Evolutionary conservation across 2,797 vertebrate genomes (phyloP), one percentile per base, ranked within the genome.

Genomic region (Limnodromus scolopaceus): DNA sequence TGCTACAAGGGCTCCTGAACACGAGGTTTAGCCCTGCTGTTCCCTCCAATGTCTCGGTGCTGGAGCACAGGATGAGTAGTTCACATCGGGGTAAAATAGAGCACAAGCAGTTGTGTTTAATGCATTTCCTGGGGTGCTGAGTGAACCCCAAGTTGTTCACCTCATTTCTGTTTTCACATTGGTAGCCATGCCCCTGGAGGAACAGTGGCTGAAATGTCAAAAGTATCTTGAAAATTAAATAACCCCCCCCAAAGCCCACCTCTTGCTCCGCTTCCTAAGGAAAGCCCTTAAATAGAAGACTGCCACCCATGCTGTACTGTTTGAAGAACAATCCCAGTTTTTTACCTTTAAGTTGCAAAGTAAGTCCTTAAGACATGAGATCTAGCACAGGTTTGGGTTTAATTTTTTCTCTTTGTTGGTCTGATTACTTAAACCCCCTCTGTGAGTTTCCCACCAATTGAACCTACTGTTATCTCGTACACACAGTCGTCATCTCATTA

Each of bases 401-500:
- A 85, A 94, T 79, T 84, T 89, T 85, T 86, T n/a, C 36, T 80
- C 66, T 94, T 86, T 92, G 87, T 48, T 49, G 24, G 51, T 87
- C 90, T 98, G 98, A 99, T 99, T 99, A 98, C 98, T 98, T 98
- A 98, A 99, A 98, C 98, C 98, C 25, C 94, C 94, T 98, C 97
- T 95, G 82, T 97, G 98, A 98, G 97, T 98, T 98, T 98, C 98
- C 98, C 97, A 98, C 92, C 94, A 98, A 96, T 95, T 95, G 95
- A 98, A 98, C 96, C 92, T 94, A 74, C 95, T 71, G 98, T 99
- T 99, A 99, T 99, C 99, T 98, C 96, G 34, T 95, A 94, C 94
- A 91, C 86, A 96, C 99, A 99, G 98, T 99, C 83, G n/a, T 98
- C 95, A 89, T 98, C 98, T 99, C 98, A 99, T 99, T 99, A 99